Evolutionary conservation across 2,888 invertebrate species (phyloP), one percentile per base, ranked within the genome.

Genomic region (Rugalucina vietnamica): DNA sequence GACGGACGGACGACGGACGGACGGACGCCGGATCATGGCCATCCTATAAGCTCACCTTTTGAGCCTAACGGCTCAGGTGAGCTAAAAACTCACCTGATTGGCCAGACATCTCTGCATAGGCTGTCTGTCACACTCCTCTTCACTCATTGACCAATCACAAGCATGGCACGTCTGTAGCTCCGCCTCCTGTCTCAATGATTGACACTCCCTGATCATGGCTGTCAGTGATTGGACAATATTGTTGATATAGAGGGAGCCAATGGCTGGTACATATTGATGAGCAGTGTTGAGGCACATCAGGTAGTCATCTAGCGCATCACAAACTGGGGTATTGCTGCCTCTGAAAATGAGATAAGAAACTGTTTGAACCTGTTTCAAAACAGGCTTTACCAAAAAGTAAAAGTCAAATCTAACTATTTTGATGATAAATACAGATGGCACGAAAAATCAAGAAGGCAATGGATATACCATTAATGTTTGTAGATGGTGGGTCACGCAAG

Each of bases 101-200:
- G 50, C 57, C 21, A 77, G 71, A 34, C 84, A 84, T 34, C 27
- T 57, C 50, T 77, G 65, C 24, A 75, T 24, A n/a, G 74, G 54
- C 74, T 74, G 65, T n/a, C 29, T 21, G 39, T 84, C 80, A 81
- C 84, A 84, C 10, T 72, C 74, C 69, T 81, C 84, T 29, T 69
- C 27, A 71, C 39, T 77, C 8, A 37, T 57, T 4, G 39, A 73
- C 36, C 77, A 69, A 21, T 81, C 37, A 75, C 84, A 84, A 5
- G 43, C 27, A 27, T 84, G 84, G 32, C 84, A 84, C 27, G 18
- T 32, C 72, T 72, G 72, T 43, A 2, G 10, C 24, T 43, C 72
- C n/a, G 39, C 29, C 29, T 43, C 72, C 43, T 72, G 72, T 39
- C 49, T 2, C 2, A 27, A n/a, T 5, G 10, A 57, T 21, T 79